These are phyloP conservation scores for Odontamblyopus lacepedii DNA, from an alignment of 2,797 vertebrate species.

Conservation along the genomic window DNA sequence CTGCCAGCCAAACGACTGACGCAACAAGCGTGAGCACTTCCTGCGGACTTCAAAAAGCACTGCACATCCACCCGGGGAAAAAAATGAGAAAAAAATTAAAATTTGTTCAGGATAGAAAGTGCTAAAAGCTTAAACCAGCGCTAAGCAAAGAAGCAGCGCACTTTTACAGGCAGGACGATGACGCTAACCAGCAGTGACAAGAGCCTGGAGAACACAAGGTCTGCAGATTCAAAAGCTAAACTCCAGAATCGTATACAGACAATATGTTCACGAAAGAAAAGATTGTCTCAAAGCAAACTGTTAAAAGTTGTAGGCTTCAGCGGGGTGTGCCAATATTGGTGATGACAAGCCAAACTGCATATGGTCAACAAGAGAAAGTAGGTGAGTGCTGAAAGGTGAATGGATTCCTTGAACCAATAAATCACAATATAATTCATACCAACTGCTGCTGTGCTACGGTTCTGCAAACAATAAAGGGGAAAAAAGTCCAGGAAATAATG, in stretches of 20 bases:
- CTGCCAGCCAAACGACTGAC: constrained; percentile 40
- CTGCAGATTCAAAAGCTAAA: constrained; percentile 21
- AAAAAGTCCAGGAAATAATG: not conserved
- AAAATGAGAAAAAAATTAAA: constrained; percentile 37
- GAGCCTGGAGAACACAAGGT: constrained; percentile 29
- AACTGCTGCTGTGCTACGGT: constrained; percentile 27
- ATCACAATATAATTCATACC: constrained; percentile 40
- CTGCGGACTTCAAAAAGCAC: constrained; percentile 55
- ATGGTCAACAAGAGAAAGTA: not conserved
- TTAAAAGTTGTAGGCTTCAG: constrained; percentile 13
- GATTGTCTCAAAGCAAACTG: constrained; percentile 19
- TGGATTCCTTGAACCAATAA: constrained; percentile 19
- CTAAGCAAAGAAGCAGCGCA: constrained; percentile 40
- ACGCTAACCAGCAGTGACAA: constrained; percentile 38
- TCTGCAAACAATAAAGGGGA: constrained; percentile 17
- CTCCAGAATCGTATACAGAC: constrained; percentile 9
- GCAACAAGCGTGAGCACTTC: constrained; percentile 50
- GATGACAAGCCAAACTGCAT: not conserved
- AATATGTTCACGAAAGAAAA: not conserved
- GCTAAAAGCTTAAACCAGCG: constrained; percentile 30
- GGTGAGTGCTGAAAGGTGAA: constrained; percentile 7
- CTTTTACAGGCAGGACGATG: constrained; percentile 27
- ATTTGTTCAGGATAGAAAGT: constrained; percentile 19
- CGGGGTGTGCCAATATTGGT: not conserved
- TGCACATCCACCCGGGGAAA: constrained; percentile 25